Evolutionary conservation across 2,797 vertebrate genomes (phyloP).

Genomic region (Lacerta viridis): DNA sequence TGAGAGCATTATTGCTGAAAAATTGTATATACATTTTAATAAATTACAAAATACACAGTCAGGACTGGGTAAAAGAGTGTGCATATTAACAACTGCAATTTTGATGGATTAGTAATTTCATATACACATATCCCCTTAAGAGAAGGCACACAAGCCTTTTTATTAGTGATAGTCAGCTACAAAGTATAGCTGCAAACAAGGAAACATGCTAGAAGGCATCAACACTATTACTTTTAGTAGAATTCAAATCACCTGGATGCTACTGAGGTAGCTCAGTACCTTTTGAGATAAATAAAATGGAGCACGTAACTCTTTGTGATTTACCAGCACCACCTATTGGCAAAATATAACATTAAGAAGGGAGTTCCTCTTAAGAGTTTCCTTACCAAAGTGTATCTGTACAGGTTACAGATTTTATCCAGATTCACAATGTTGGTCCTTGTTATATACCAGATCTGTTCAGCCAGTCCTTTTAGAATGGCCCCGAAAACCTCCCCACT

Average conservation of each 20-base stretch:
- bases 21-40: not conserved
- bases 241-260: not conserved
- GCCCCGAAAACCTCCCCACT: not conserved
- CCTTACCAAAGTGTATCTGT: not conserved
- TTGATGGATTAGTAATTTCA: not conserved
- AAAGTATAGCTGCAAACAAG: slow-evolving; percentile 34
- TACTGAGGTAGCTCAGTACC: slow-evolving; percentile 14
- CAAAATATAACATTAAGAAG: slow-evolving; percentile 41
- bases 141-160: slow-evolving; percentile 10
- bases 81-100: not conserved
- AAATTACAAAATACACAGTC: slow-evolving; percentile 24
- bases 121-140: not conserved
- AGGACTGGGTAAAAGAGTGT: not conserved
- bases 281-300: slow-evolving; percentile 26
- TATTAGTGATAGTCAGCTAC: slow-evolving; percentile 32
- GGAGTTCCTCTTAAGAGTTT: not conserved
- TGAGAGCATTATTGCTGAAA: not conserved
- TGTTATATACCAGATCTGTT: not conserved
- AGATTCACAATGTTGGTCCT: not conserved
- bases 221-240: slow-evolving; percentile 50
- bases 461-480: not conserved
- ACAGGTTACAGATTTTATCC: not conserved
- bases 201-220: slow-evolving; percentile 29
- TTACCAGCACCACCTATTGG: slow-evolving; percentile 74
- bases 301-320: slow-evolving; percentile 40